Percentiles rank a stretch among this genome's conserved stretches.
Conservation (phyloP, 2,888 invertebrate species). For the Eupsilia transversa region DNA sequence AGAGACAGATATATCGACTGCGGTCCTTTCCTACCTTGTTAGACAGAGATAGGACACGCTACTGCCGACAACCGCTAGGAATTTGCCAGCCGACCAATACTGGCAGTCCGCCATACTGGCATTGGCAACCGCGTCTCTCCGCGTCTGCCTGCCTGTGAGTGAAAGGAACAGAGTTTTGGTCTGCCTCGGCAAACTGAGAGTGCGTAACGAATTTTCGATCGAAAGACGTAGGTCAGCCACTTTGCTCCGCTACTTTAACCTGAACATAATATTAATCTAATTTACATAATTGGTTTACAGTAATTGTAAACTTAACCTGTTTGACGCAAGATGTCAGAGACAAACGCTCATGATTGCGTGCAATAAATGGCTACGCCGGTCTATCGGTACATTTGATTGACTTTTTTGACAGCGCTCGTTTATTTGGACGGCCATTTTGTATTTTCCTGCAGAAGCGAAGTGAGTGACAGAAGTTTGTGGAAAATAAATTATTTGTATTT, state of each 20-base stretch:
- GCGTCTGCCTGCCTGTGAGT: slow-evolving; percentile 76
- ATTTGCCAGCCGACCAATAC: slow-evolving; percentile 84
- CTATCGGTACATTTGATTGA: slow-evolving; percentile 47
- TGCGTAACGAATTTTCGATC: slow-evolving; percentile 70
- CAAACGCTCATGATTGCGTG: slow-evolving; percentile 40
- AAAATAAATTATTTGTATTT: slow-evolving; percentile 78
- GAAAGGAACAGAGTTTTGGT: slow-evolving; percentile 82
- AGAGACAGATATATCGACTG: slow-evolving; percentile 61
- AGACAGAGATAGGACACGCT: slow-evolving; percentile 73
- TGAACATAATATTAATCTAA: slow-evolving; percentile 70
- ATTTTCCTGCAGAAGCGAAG: slow-evolving; percentile 76
- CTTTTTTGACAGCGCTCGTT: slow-evolving; percentile 71
- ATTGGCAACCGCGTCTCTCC: slow-evolving; percentile 77
- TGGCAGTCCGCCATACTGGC: slow-evolving; percentile 83
- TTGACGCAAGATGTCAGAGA: slow-evolving; percentile 54
- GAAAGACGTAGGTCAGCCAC: slow-evolving; percentile 62
- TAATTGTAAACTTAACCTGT: slow-evolving; percentile 61
- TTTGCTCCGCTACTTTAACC: slow-evolving; percentile 54
- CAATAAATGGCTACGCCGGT: slow-evolving; percentile 30
- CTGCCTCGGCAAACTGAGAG: slow-evolving; percentile 66
- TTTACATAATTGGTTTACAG: slow-evolving; percentile 76
- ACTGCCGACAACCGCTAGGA: slow-evolving; percentile 77
- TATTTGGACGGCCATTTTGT: slow-evolving; percentile 87
- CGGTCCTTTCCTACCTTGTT: slow-evolving; percentile 47
- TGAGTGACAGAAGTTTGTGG: slow-evolving; percentile 79